phyloP scores from a whole-genome alignment of 2,888 invertebrate genomes.

The Drosophila helvetica region DNA sequence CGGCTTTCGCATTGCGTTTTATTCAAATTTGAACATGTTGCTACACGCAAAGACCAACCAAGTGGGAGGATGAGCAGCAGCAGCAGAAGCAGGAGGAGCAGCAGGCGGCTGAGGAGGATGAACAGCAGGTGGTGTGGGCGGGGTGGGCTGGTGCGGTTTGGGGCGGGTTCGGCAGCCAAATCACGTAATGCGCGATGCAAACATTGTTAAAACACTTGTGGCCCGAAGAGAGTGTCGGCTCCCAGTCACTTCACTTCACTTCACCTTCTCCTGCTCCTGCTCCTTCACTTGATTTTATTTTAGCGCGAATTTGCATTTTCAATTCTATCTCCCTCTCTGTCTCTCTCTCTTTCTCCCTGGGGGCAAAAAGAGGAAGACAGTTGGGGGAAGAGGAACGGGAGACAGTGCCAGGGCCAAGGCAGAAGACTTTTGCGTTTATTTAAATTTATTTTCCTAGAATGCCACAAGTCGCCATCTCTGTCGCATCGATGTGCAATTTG shows the following conservation, averaged over 20 bases:
- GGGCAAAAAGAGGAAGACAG: not conserved
- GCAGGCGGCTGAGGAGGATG: not conserved
- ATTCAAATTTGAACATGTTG: slow-evolving; percentile 75
- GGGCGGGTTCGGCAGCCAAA: slow-evolving; percentile 59
- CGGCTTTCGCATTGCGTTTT: slow-evolving; percentile 49
- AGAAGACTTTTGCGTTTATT: slow-evolving; percentile 64
- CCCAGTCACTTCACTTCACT: no score
- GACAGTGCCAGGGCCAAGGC: slow-evolving; percentile 5
- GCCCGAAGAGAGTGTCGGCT: slow-evolving; percentile 18
- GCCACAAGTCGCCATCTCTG: slow-evolving; percentile 70
- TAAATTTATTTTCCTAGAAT: slow-evolving; percentile 80
- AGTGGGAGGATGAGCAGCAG: slow-evolving; percentile 21
- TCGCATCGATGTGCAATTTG: slow-evolving; percentile 76
- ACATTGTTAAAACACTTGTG: slow-evolving; percentile 78
- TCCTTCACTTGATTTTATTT: not conserved
- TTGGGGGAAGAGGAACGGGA: not conserved
- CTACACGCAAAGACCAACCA: slow-evolving; percentile 56
- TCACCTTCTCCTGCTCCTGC: not conserved
- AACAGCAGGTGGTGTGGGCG: not conserved
- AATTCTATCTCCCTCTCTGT: slow-evolving; percentile 23
- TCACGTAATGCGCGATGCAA: slow-evolving; percentile 79
- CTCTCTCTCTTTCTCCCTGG: no score
- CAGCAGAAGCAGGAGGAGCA: slow-evolving; percentile 4
- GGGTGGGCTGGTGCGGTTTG: slow-evolving; percentile 52
- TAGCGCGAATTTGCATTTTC: slow-evolving; percentile 69